Conservation (phyloP, 1,140 invertebrate genomes). For the Drosophila guanche region DNA sequence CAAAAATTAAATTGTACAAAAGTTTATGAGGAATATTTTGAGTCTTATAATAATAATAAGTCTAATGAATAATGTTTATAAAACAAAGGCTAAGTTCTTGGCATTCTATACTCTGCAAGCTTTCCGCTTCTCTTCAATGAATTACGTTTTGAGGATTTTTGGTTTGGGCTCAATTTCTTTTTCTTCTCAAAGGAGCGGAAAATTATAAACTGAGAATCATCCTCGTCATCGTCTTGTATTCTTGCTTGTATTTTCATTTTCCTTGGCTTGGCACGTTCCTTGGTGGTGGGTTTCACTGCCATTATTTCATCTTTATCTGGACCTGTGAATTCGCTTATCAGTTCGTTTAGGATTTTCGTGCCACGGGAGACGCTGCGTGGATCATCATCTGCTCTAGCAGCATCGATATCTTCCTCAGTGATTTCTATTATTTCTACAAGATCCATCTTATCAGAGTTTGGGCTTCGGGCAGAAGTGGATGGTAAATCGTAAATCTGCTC, state of each 20-base stretch:
- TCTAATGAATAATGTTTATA: conserved; percentile 1
- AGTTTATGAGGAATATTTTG: conserved; percentile 7
- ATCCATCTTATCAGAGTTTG: no score
- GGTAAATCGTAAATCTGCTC: no score
- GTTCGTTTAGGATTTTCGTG: conserved; percentile 16
- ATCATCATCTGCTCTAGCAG: conserved; percentile 10
- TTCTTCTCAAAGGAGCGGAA: no score
- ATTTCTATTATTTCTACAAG: neutral
- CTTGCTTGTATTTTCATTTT: no score
- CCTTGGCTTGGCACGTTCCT: no score
- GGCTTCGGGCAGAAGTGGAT: no score
- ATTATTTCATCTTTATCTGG: neutral
- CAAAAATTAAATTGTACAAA: neutral
- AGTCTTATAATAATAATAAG: neutral
- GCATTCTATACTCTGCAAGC: conserved; percentile 61
- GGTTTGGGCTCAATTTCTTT: no score
- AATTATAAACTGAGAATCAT: no score
- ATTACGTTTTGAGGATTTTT: no score
- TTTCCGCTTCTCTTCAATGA: conserved; percentile 31
- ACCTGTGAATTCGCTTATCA: conserved; percentile 25
- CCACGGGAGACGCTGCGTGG: conserved; percentile 23
- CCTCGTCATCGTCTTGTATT: no score
- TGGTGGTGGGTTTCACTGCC: no score
- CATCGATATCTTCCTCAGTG: neutral
- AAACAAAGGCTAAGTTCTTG: conserved; percentile 14